These are phyloP conservation scores for Geococcyx californianus DNA, from an alignment of 2,113 vertebrate species.

Conservation along the genomic window DNA sequence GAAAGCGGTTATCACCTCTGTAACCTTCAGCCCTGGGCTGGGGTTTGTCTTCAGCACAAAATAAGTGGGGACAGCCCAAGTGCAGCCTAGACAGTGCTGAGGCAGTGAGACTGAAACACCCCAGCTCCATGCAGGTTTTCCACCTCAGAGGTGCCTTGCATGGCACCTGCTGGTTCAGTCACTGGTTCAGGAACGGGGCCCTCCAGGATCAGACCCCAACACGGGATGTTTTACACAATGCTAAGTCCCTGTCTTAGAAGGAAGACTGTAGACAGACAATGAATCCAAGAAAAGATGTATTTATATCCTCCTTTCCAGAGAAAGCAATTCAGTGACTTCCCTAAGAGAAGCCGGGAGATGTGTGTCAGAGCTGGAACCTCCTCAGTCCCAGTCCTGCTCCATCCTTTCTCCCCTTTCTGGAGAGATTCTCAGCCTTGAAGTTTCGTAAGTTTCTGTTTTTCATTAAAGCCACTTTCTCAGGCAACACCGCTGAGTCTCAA, in stretches of 20 bases:
- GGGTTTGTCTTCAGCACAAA: neutral
- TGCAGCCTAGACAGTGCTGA: accelerated
- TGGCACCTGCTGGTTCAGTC: neutral
- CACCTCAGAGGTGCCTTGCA: neutral
- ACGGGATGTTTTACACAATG: neutral
- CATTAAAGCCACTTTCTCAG: constrained; percentile 52
- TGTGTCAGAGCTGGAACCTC: neutral
- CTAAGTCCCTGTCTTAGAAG: neutral
- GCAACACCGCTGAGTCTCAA: neutral
- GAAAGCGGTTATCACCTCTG: neutral
- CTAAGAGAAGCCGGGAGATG: neutral
- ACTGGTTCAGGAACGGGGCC: neutral
- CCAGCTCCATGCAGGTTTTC: neutral
- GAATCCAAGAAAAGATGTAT: neutral
- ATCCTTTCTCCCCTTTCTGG: neutral
- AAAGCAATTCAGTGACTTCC: neutral
- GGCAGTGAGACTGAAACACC: neutral
- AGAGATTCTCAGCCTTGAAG: neutral
- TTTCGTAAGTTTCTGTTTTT: constrained; percentile 39
- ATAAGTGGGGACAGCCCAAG: neutral
- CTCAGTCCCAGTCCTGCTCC: neutral
- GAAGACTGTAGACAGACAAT: neutral
- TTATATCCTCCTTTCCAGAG: neutral
- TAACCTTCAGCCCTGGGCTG: neutral
- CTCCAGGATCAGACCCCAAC: neutral